phyloP scores from a whole-genome alignment of 2,797 vertebrate species.

The Pseudomugil gertrudae region DNA sequence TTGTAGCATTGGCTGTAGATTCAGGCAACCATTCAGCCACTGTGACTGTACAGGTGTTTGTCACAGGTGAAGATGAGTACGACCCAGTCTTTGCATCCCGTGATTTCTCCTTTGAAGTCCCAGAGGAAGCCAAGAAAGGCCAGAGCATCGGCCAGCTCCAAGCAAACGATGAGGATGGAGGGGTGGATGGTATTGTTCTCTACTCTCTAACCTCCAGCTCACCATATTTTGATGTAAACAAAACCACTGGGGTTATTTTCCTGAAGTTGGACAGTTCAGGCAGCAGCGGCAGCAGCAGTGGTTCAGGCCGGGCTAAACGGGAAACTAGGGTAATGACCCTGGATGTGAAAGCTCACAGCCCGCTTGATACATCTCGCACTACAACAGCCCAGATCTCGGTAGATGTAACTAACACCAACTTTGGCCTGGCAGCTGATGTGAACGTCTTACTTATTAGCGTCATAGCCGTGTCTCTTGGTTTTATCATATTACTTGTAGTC shows the following conservation, averaged over 20 bases:
- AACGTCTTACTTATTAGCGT: constrained; percentile 91
- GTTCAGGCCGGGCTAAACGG: constrained; percentile 80
- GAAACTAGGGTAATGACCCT: constrained; percentile 90
- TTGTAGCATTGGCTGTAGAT: constrained; percentile 89
- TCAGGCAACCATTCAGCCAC: constrained; percentile 94
- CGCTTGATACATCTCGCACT: constrained; percentile 88
- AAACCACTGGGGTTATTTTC: constrained; percentile 90
- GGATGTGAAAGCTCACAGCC: constrained; percentile 91
- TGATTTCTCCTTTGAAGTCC: constrained; percentile 90
- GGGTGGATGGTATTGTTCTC: constrained; percentile 92
- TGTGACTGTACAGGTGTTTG: constrained; percentile 91
- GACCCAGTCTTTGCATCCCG: constrained; percentile 90
- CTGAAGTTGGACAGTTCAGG: constrained; percentile 88
- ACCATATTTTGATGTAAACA: constrained; percentile 92
- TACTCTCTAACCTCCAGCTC: constrained; percentile 88
- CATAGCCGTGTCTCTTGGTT: constrained; percentile 90
- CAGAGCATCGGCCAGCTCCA: constrained; percentile 91
- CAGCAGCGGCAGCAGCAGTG: constrained; percentile 58
- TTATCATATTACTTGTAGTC: constrained; percentile 90
- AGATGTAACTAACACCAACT: constrained; percentile 92
- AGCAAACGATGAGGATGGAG: constrained; percentile 93
- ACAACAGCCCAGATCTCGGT: constrained; percentile 86
- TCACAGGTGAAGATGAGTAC: constrained; percentile 96
- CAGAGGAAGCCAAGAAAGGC: constrained; percentile 90
- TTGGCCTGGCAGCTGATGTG: constrained; percentile 90